Evolutionary conservation across 2,113 vertebrate species (phyloP), one percentile per base, ranked within the genome.

Genomic region (Lagopus leucura): DNA sequence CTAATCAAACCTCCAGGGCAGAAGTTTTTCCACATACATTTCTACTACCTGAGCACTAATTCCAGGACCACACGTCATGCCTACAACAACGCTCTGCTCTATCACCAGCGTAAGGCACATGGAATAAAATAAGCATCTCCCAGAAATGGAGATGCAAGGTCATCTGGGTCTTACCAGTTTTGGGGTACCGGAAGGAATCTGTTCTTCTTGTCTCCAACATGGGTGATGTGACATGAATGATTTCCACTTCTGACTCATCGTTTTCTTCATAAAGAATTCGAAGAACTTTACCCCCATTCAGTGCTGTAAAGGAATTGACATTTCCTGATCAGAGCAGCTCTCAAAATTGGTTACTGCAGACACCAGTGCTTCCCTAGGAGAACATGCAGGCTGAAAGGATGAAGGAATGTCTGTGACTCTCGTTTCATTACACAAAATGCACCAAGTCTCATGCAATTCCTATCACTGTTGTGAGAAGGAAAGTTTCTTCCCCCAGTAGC

Each of bases 261-360:
- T 98, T 98, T 95, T 98, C 98, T 96, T 98, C 98, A 95, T 98
- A 98, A 32, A 98, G 95, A 92, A 98, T 98, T 87, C 92, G 95
- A 92, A 98, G 97, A 89, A 98, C 95, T 97, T 97, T 98, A 84
- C 96, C 96, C 45, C 98, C 98, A 75, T 85, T 97, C 60, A 96
- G 88, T 78, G 97, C 98, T 98, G 94, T 47, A 97, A 97, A 97
- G 47, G 40, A 97, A 97, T 93, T 83, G 93, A 90, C 24, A 87
- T 83, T 55, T 69, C 55, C 96, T 82, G 93, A 79, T 93, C 80
- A 95, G 82, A 94, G 90, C 9, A 88, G 79, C 21, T 64, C 63
- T 82, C 30, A n/a, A 40, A 73, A 69, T 8, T 40, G 64, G 38
- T 34, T 67, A 47, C 3, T 61, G n/a, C 40, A 82, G 38, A 43